Evolutionary conservation across 2,888 invertebrate genomes (phyloP).

Genomic region (Drosophila melanosoma): DNA sequence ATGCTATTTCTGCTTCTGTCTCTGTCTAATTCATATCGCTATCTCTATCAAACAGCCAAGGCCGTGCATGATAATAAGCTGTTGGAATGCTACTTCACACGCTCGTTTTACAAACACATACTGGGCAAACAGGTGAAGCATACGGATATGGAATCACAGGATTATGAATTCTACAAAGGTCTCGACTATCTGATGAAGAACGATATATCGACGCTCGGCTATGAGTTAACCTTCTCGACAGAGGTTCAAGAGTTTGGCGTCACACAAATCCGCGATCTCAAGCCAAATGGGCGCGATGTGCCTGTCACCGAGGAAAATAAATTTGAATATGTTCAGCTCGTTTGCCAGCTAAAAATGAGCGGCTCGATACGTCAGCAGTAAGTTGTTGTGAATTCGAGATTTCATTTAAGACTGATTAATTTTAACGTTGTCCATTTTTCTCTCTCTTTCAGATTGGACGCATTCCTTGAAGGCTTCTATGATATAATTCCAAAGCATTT

Average conservation of each 20-base stretch:
- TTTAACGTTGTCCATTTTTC: constrained; percentile 81
- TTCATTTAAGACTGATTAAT: background rate
- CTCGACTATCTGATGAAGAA: constrained; percentile 93
- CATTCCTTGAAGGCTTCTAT: constrained; percentile 95
- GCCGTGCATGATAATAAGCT: constrained; percentile 96
- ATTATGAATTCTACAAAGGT: constrained; percentile 95
- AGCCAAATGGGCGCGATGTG: constrained; percentile 92
- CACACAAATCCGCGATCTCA: constrained; percentile 92
- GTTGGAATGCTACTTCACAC: constrained; percentile 95
- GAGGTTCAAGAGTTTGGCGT: constrained; percentile 96
- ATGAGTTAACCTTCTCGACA: constrained; percentile 93
- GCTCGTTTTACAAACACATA: constrained; percentile 97
- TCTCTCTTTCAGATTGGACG: constrained; percentile 90
- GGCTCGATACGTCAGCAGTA: constrained; percentile 93
- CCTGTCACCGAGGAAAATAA: constrained; percentile 94
- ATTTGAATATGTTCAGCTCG: constrained; percentile 94
- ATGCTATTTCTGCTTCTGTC: background rate
- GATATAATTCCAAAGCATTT: constrained; percentile 96
- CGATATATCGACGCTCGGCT: constrained; percentile 91
- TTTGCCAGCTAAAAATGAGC: constrained; percentile 97
- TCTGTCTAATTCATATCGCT: background rate
- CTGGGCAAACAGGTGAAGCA: constrained; percentile 93
- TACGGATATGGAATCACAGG: constrained; percentile 95
- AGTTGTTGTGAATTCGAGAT: constrained; percentile 76
- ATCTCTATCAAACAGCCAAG: constrained; percentile 87